A percentile compares a stretch with the other conserved stretches of the same genome.
These are phyloP conservation scores for Penaeus chinensis DNA, from an alignment of 1,140 invertebrate genomes.

Conservation along the genomic window DNA sequence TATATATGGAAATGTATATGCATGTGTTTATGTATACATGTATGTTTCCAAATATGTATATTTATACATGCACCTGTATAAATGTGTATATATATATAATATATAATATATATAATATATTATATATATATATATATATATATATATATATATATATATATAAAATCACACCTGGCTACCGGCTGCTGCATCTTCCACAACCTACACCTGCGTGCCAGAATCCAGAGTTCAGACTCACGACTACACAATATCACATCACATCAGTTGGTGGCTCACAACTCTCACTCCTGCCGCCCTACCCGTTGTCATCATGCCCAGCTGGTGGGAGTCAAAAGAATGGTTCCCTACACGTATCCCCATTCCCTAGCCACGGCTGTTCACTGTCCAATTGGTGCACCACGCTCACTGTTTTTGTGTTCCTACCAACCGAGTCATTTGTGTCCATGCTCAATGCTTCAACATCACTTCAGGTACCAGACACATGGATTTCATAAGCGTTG, in stretches of 20 bases:
- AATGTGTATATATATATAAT: no score
- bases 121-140: no score
- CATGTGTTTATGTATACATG: no score
- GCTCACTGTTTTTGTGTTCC: constrained; percentile 51
- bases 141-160: constrained; percentile 44
- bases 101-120: no score
- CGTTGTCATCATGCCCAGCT: constrained; percentile 38
- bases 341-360: constrained; percentile 30
- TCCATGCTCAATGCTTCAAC: constrained; percentile 17
- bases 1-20: no score
- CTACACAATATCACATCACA: constrained; percentile 60
- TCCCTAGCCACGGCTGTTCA: constrained; percentile 19
- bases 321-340: constrained; percentile 31
- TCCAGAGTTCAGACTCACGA: constrained; percentile 41
- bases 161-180: constrained; percentile 52
- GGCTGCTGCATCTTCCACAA: constrained; percentile 52
- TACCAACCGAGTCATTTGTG: constrained; percentile 12
- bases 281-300: constrained; percentile 36
- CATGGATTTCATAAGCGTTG: constrained; percentile 24
- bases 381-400: constrained; percentile 41
- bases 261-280: constrained; percentile 41
- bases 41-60: no score
- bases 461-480: constrained; percentile 24
- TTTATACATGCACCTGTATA: no score
- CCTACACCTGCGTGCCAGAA: constrained; percentile 47